Base-by-base conservation (phyloP, 2,888 invertebrate species). In the Hyalella azteca region DNA sequence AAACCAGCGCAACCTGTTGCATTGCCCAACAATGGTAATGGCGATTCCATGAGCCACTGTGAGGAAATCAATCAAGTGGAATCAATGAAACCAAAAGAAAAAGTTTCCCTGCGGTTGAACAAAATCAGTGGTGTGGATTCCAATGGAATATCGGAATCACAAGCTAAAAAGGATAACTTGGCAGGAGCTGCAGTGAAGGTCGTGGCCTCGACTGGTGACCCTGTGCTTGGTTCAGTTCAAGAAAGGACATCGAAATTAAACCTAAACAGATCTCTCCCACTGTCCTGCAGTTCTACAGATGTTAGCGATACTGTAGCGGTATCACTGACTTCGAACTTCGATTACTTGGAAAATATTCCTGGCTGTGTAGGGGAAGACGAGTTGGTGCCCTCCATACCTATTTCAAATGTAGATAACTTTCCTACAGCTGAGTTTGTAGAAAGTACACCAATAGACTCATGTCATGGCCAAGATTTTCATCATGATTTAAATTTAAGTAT, bases 101-200 rank as follows among this genome's bases (percentile, higher is more conserved):
- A 82, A 26, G 82, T 82, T 1, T 80, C 78, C 0, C 78, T 78
- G 26, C 80, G 82, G 82, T 32, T 82, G 4, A 22, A 79, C 15
- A 73, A 32, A 15, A 82, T 80, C 66, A 45, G 79, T 1, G 77
- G 73, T n/a, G 59, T 82, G 1, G 82, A 80, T 0, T 82, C 80
- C 29, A 79, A n/a, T n/a, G n/a, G n/a, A n/a, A n/a, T n/a, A n/a
- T n/a, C n/a, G n/a, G n/a, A n/a, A n/a, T n/a, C n/a, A n/a, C n/a
- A n/a, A n/a, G n/a, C n/a, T n/a, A n/a, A n/a, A n/a, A n/a, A n/a
- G n/a, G n/a, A n/a, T n/a, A n/a, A n/a, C n/a, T n/a, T n/a, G n/a
- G n/a, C n/a, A n/a, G n/a, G n/a, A n/a, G n/a, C n/a, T n/a, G n/a
- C n/a, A n/a, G n/a, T n/a, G n/a, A n/a, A n/a, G n/a, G n/a, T n/a